Conservation (phyloP, 2,888 invertebrate genomes). For the Euplagia quadripunctaria region DNA sequence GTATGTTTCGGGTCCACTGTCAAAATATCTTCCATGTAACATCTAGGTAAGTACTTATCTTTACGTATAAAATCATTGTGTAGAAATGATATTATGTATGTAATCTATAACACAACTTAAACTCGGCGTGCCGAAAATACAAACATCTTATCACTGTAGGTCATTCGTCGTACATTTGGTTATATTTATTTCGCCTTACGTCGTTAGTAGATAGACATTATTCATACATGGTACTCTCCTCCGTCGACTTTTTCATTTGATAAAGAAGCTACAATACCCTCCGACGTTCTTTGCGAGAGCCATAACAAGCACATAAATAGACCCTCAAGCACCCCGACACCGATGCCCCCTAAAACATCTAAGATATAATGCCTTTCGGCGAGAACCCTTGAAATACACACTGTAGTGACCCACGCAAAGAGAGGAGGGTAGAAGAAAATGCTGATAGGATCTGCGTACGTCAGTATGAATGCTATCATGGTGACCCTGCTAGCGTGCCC, state of each 20-base stretch:
- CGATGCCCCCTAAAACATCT: slow-evolving; percentile 93
- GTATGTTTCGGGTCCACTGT: not conserved
- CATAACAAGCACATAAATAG: slow-evolving; percentile 89
- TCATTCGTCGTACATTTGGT: not conserved
- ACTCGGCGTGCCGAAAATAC: not conserved
- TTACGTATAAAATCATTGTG: not conserved
- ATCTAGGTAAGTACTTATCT: not conserved
- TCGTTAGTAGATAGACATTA: slow-evolving; percentile 9
- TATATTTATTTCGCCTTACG: not conserved
- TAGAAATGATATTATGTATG: not conserved
- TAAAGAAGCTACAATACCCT: slow-evolving; percentile 87
- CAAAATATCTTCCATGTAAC: not conserved
- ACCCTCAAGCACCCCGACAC: slow-evolving; percentile 92
- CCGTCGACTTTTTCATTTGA: slow-evolving; percentile 91
- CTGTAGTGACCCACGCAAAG: slow-evolving; percentile 91
- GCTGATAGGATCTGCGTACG: slow-evolving; percentile 88
- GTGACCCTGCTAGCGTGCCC: slow-evolving; percentile 96
- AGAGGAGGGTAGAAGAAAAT: slow-evolving; percentile 89
- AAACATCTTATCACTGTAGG: not conserved
- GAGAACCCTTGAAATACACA: slow-evolving; percentile 93
- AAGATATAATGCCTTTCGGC: slow-evolving; percentile 95
- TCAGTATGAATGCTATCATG: slow-evolving; percentile 92
- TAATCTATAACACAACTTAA: too few species aligned
- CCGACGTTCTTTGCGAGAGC: slow-evolving; percentile 89
- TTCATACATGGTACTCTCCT: slow-evolving; percentile 90